phyloP scores from a whole-genome alignment of 1,140 invertebrate genomes.

The Calliphora vicina region DNA sequence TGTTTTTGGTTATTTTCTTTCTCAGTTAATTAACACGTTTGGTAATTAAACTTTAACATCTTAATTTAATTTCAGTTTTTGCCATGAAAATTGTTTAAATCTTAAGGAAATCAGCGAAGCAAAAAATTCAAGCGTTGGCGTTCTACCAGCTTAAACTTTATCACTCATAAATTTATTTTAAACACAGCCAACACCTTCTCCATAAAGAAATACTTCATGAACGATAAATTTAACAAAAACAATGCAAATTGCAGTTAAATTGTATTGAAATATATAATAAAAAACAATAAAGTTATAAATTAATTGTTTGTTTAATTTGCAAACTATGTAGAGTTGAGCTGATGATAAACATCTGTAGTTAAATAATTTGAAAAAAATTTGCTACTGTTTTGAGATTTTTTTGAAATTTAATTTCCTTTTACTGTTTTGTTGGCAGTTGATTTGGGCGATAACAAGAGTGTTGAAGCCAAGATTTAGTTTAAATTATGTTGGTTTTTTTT shows the following conservation, averaged over 20 bases:
- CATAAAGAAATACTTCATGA: too few species aligned
- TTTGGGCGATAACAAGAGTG: not conserved
- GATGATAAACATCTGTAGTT: not conserved
- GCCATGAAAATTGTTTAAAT: too few species aligned
- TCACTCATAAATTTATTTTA: not conserved
- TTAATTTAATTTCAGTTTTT: not conserved
- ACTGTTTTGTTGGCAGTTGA: not conserved
- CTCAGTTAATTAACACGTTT: constrained; percentile 2
- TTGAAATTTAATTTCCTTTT: not conserved
- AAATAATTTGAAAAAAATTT: not conserved
- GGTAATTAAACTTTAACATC: constrained; percentile 19
- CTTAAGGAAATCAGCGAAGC: too few species aligned
- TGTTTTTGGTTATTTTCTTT: not conserved
- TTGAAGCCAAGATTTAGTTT: not conserved
- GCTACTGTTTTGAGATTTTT: not conserved
- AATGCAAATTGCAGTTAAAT: too few species aligned
- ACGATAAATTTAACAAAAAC: not conserved
- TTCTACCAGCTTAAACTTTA: not conserved
- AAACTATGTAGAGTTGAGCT: not conserved
- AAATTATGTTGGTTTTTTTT: not conserved
- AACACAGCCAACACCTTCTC: not conserved
- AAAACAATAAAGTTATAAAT: not conserved
- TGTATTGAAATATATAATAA: not conserved
- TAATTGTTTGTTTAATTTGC: not conserved
- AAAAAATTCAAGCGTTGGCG: not conserved